Conservation (phyloP, 1,140 invertebrate genomes). For the Drosophila pruinosa region DNA sequence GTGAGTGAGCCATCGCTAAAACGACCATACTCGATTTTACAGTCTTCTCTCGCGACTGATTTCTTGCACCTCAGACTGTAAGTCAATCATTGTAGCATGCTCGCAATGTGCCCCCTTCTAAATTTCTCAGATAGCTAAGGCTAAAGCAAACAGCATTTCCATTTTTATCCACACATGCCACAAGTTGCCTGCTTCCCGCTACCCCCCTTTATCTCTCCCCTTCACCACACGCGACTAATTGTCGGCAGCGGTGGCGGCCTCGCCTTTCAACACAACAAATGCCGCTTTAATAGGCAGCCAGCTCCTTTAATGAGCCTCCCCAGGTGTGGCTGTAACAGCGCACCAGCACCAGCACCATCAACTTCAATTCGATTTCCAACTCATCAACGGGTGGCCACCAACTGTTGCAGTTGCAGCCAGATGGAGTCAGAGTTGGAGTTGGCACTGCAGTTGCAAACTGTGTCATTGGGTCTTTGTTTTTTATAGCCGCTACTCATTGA, state of each 20-base stretch:
- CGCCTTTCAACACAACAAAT: conserved; percentile 62
- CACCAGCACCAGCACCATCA: neutral
- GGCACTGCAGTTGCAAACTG: conserved; percentile 55
- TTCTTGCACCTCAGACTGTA: conserved; percentile 7
- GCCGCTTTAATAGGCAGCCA: conserved; percentile 62
- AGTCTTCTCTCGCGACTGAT: neutral
- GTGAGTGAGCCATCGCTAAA: neutral
- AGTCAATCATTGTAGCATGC: conserved; percentile 41
- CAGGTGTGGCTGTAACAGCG: conserved; percentile 40
- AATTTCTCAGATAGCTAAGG: conserved; percentile 1
- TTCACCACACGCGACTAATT: conserved; percentile 48
- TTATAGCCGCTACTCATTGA: neutral
- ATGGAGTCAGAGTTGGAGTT: neutral
- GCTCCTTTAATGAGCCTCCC: conserved; percentile 34
- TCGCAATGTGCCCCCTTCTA: conserved; percentile 10
- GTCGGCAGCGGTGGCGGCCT: conserved; percentile 38
- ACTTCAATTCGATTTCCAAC: neutral
- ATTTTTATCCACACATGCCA: conserved; percentile 51
- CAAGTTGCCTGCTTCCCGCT: conserved; percentile 8
- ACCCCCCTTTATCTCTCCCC: neutral
- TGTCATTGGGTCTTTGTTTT: conserved; percentile 64
- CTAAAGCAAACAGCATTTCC: conserved; percentile 43
- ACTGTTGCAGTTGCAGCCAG: conserved; percentile 33
- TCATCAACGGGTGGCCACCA: conserved; percentile 19
- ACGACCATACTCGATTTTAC: neutral